These are phyloP conservation scores for Urocolius indicus DNA, from an alignment of 2,113 vertebrate genomes.

Conservation along the genomic window DNA sequence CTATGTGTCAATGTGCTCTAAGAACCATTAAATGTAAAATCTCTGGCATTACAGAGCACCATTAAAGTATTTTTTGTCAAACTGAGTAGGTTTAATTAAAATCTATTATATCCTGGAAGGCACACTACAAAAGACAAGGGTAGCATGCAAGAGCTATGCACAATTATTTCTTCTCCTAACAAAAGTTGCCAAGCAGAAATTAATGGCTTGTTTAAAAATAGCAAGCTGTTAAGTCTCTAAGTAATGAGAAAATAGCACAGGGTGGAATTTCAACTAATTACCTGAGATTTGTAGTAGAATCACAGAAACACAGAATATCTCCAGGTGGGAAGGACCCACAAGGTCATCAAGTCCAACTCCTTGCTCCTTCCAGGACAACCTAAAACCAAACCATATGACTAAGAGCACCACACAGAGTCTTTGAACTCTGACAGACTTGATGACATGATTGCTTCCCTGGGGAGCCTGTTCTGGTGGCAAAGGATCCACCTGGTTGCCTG, in stretches of 20 bases:
- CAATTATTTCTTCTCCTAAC: neutral
- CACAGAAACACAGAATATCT: neutral
- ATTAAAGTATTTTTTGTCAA: conserved; percentile 11
- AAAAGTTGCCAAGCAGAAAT: neutral
- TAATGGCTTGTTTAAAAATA: neutral
- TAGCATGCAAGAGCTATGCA: neutral
- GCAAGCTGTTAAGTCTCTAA: neutral
- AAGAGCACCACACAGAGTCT: rapidly evolving
- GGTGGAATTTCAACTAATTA: neutral
- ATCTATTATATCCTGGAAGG: neutral
- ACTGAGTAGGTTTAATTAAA: conserved; percentile 10
- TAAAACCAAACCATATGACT: neutral
- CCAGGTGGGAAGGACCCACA: neutral
- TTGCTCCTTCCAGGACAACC: neutral
- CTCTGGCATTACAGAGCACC: neutral
- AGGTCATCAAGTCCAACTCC: neutral
- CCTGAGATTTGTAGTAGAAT: neutral
- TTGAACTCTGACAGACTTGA: neutral
- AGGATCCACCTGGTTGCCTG: neutral
- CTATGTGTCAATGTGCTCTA: neutral
- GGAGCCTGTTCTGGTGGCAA: neutral
- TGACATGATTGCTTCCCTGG: neutral
- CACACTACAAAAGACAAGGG: neutral
- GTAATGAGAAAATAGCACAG: neutral
- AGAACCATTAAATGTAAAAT: neutral